Conservation (phyloP, 2,797 vertebrate genomes). For the Agapornis canus region DNA sequence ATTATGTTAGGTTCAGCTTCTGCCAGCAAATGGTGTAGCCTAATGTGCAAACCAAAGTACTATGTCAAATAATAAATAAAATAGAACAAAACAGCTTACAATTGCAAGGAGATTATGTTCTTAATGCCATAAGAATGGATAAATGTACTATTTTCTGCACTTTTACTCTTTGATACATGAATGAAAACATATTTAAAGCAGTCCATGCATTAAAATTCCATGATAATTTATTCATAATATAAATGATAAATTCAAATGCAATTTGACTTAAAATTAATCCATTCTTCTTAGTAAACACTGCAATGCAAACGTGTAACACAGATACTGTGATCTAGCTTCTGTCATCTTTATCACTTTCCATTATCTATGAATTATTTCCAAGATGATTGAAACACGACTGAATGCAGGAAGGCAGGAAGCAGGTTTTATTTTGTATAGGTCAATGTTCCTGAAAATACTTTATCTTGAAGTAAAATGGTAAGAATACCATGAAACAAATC, state of each 20-base stretch:
- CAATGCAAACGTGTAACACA: background rate
- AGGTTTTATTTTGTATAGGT: background rate
- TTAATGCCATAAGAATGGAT: slow-evolving; percentile 44
- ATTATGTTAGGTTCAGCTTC: background rate
- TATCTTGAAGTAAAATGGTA: background rate
- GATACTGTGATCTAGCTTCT: background rate
- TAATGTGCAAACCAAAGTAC: background rate
- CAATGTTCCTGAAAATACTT: background rate
- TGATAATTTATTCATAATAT: background rate
- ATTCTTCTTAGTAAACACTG: background rate
- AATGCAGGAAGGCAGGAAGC: background rate
- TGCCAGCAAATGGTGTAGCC: background rate
- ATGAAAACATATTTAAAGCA: background rate
- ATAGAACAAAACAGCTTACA: slow-evolving; percentile 37
- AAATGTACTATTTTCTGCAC: slow-evolving; percentile 40
- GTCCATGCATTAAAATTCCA: background rate
- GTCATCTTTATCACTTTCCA: background rate
- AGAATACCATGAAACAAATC: background rate
- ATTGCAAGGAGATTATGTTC: slow-evolving; percentile 49
- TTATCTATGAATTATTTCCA: background rate
- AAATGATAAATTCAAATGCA: background rate
- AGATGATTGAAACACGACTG: background rate
- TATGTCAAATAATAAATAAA: slow-evolving; percentile 45
- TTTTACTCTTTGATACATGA: background rate
- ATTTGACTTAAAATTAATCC: background rate